phyloP scores from a whole-genome alignment of 2,113 vertebrate species.

The Dendropsophus ebraccatus region DNA sequence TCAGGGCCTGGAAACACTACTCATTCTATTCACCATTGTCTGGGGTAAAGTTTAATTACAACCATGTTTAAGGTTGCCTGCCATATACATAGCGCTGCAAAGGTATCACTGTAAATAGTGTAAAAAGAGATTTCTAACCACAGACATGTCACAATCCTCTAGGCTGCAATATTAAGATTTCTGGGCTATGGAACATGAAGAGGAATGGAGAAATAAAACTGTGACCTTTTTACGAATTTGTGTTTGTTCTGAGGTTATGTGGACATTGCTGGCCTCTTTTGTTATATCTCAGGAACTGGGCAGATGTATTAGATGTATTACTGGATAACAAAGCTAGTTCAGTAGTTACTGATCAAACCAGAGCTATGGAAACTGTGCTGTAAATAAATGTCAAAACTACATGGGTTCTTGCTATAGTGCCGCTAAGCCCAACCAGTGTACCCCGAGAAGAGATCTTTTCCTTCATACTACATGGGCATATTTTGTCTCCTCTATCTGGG shows the following conservation, averaged over 20 bases:
- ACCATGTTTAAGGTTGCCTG: neutral
- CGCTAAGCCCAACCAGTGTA: neutral
- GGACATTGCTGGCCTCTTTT: slow-evolving; percentile 14
- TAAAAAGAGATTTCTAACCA: slow-evolving; percentile 34
- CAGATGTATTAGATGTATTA: neutral
- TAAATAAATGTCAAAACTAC: slow-evolving; percentile 13
- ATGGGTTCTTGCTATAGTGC: neutral
- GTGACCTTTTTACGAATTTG: slow-evolving; percentile 8
- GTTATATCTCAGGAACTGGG: slow-evolving; percentile 32
- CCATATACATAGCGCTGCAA: neutral
- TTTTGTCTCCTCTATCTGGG: neutral
- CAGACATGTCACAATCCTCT: neutral
- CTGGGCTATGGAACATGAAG: neutral
- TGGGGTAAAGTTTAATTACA: neutral
- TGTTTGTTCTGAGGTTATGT: neutral
- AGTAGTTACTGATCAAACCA: neutral
- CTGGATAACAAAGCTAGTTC: neutral
- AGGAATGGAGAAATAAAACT: slow-evolving; percentile 20
- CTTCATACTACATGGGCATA: neutral
- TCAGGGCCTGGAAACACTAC: neutral
- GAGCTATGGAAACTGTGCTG: slow-evolving; percentile 4
- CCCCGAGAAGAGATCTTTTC: neutral
- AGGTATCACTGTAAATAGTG: slow-evolving; percentile 19
- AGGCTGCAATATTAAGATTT: slow-evolving; percentile 2
- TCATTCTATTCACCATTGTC: neutral